A percentile compares a stretch with the other conserved stretches of the same genome.
phyloP scores from a whole-genome alignment of 23 tunicate species.

The Trididemnum nubilum region DNA sequence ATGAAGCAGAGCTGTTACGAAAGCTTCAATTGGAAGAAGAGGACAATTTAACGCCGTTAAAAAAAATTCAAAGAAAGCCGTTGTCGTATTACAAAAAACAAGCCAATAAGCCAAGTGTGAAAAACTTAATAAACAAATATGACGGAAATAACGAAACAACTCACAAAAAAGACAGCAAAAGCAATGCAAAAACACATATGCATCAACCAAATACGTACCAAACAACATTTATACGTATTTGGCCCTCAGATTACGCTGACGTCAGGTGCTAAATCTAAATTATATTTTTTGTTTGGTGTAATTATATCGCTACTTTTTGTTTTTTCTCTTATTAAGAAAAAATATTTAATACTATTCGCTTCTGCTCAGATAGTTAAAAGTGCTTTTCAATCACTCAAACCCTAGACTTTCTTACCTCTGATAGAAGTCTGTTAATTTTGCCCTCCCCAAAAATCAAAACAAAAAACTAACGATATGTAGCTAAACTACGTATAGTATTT shows the following conservation, averaged over 20 bases:
- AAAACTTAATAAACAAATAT: conserved; percentile 8
- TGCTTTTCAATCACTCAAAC: too few species aligned
- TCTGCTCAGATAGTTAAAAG: too few species aligned
- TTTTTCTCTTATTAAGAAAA: too few species aligned
- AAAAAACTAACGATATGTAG: too few species aligned
- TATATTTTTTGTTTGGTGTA: too few species aligned
- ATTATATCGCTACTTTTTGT: too few species aligned
- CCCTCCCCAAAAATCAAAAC: too few species aligned
- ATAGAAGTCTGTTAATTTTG: too few species aligned
- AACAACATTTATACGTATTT: conserved; percentile 54
- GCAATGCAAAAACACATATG: background rate
- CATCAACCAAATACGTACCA: conserved; percentile 21
- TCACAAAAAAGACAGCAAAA: background rate
- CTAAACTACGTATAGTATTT: too few species aligned
- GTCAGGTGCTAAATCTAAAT: background rate
- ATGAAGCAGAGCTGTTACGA: background rate
- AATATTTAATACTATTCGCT: too few species aligned
- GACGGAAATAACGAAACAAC: background rate
- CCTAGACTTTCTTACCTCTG: too few species aligned
- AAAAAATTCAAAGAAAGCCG: background rate
- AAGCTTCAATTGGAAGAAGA: conserved; percentile 1
- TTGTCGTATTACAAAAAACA: background rate
- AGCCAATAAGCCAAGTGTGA: background rate
- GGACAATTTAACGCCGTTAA: conserved; percentile 13
- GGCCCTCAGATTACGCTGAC: conserved; percentile 30